Conservation (phyloP, 1,140 invertebrate genomes). For the Brevipalpus yothersi region DNA sequence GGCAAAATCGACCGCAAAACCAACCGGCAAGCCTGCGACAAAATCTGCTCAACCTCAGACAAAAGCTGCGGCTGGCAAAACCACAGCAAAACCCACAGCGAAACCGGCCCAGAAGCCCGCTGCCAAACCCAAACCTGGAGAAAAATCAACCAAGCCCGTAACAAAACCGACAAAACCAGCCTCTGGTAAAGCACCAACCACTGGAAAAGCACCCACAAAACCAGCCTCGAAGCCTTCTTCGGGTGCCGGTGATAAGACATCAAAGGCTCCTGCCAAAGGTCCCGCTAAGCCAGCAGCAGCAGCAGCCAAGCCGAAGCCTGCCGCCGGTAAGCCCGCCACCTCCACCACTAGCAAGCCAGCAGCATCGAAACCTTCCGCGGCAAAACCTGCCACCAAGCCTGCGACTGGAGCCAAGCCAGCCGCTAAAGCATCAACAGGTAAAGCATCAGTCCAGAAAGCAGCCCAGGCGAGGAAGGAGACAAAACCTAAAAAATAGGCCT, state of each 20-base stretch:
- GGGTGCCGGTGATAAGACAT: too few species aligned
- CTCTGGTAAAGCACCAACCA: neutral
- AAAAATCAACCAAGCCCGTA: too few species aligned
- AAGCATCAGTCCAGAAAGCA: neutral
- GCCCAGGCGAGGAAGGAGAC: neutral
- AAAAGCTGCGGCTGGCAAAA: neutral
- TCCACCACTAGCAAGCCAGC: neutral
- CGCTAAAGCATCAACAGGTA: neutral
- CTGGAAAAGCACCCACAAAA: neutral
- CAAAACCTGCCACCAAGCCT: neutral
- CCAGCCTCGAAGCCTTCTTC: neutral
- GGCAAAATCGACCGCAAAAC: neutral
- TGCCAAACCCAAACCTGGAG: neutral
- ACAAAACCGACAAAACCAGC: neutral
- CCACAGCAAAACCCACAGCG: neutral
- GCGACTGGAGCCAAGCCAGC: neutral
- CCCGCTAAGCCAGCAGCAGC: too few species aligned
- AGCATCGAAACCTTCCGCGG: neutral
- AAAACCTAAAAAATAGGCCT: neutral
- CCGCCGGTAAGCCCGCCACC: neutral
- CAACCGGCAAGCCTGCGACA: neutral
- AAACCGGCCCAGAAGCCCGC: neutral
- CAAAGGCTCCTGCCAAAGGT: too few species aligned
- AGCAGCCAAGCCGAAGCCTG: too few species aligned
- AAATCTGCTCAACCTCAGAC: neutral